phyloP scores from a whole-genome alignment of 2,888 invertebrate genomes.

The Slavum lentiscoides region DNA sequence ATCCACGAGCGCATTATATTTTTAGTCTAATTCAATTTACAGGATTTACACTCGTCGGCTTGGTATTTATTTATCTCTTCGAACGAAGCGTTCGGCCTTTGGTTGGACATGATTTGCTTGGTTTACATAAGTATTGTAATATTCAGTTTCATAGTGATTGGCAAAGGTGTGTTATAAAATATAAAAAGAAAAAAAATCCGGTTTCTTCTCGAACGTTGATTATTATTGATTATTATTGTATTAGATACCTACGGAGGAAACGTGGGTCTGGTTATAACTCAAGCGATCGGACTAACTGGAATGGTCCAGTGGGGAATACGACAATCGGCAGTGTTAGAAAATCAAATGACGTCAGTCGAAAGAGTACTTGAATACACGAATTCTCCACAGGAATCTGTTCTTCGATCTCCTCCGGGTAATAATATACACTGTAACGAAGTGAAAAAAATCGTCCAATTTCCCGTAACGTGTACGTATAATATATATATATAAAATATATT shows the following conservation, averaged over 20 bases:
- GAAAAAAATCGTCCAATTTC: no score
- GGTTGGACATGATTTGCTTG: conserved; percentile 86
- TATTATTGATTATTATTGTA: conserved; percentile 2
- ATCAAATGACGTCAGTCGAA: conserved; percentile 89
- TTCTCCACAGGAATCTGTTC: conserved; percentile 65
- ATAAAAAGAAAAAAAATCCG: background rate
- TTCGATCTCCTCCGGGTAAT: conserved; percentile 4
- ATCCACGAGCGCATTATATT: background rate
- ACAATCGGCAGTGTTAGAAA: conserved; percentile 85
- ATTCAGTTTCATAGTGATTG: conserved; percentile 73
- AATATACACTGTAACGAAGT: background rate
- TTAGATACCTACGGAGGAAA: conserved; percentile 65
- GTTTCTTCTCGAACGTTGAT: conserved; percentile 24
- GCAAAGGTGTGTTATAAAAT: background rate
- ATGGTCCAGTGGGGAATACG: conserved; percentile 89
- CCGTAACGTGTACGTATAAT: no score
- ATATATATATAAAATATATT: no score
- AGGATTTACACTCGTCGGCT: conserved; percentile 67
- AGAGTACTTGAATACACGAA: conserved; percentile 79
- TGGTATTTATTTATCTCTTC: conserved; percentile 89
- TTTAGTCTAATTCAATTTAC: background rate
- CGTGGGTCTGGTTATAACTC: conserved; percentile 78
- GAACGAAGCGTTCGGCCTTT: conserved; percentile 92
- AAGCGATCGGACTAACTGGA: conserved; percentile 77
- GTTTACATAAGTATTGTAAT: conserved; percentile 84